A percentile compares a stretch with the other conserved stretches of the same genome.
These are phyloP conservation scores for Physeter macrocephalus DNA, from an alignment of 2,113 vertebrate species.

Conservation along the genomic window DNA sequence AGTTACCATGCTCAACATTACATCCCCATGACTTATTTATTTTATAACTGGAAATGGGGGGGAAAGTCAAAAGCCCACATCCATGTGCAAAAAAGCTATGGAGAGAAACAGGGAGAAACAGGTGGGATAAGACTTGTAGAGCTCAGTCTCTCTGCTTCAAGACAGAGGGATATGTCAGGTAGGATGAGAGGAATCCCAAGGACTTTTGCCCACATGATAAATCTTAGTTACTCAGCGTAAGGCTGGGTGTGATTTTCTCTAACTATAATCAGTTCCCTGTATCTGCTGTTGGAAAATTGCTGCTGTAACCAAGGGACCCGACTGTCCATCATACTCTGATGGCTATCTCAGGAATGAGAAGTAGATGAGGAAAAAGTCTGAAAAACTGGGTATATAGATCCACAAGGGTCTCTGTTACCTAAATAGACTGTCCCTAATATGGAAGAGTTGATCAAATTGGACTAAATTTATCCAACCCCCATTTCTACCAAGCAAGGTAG, in stretches of 20 bases:
- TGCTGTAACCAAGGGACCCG: neutral
- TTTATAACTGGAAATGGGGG: neutral
- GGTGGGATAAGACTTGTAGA: fast-evolving
- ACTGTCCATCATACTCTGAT: neutral
- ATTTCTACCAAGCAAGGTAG: neutral
- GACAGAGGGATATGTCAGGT: neutral
- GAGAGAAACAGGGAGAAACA: neutral
- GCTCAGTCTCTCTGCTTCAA: neutral
- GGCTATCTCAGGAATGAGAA: neutral
- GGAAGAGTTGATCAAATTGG: neutral
- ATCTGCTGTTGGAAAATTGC: neutral
- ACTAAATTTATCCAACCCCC: neutral
- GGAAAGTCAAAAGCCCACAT: neutral
- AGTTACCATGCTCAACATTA: neutral
- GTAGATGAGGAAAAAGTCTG: neutral
- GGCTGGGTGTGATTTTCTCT: neutral
- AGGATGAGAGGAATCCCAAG: neutral
- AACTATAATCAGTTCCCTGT: neutral
- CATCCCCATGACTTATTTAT: neutral
- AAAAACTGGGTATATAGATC: neutral
- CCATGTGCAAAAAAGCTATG: neutral
- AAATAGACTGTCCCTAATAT: neutral
- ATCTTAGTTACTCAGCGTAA: neutral
- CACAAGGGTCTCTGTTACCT: neutral
- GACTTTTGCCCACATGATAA: neutral